phyloP scores from a whole-genome alignment of 92 coral and sea anemone genomes.

The Parazoanthus swiftii region DNA sequence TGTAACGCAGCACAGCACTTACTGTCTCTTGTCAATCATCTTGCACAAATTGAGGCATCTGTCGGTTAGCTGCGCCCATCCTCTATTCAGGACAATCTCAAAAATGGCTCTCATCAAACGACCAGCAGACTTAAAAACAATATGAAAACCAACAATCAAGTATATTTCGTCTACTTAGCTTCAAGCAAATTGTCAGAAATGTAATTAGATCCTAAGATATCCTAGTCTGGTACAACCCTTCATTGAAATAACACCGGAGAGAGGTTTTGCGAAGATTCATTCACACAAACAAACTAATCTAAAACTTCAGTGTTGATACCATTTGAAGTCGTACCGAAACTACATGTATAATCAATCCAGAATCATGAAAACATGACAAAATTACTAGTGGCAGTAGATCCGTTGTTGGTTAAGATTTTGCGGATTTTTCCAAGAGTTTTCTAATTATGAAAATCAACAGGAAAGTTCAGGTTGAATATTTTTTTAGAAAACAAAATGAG shows the following conservation, averaged over 20 bases:
- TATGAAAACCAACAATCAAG: neutral
- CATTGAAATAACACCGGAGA: no score
- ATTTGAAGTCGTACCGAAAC: neutral
- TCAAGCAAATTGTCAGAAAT: neutral
- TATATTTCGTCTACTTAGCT: neutral
- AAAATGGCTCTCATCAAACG: conserved; percentile 93
- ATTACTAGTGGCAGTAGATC: no score
- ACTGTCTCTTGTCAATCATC: conserved; percentile 97
- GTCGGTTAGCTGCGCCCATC: conserved; percentile 98
- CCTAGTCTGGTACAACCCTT: neutral
- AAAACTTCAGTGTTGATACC: neutral
- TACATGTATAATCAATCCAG: neutral
- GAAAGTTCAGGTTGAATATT: no score
- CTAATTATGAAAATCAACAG: no score
- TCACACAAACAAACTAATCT: neutral
- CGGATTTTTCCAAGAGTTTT: no score
- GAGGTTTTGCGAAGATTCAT: neutral
- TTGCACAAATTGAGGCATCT: conserved; percentile 88
- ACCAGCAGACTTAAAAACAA: conserved; percentile 81
- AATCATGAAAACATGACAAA: neutral
- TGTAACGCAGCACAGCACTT: conserved; percentile 37
- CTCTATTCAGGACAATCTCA: conserved; percentile 97
- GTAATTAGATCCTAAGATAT: neutral
- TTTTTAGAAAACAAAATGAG: no score
- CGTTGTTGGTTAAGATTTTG: no score